Evolutionary conservation across 2,888 invertebrate species (phyloP), one percentile per base, ranked within the genome.

Genomic region (Leptinotarsa tumamoca): DNA sequence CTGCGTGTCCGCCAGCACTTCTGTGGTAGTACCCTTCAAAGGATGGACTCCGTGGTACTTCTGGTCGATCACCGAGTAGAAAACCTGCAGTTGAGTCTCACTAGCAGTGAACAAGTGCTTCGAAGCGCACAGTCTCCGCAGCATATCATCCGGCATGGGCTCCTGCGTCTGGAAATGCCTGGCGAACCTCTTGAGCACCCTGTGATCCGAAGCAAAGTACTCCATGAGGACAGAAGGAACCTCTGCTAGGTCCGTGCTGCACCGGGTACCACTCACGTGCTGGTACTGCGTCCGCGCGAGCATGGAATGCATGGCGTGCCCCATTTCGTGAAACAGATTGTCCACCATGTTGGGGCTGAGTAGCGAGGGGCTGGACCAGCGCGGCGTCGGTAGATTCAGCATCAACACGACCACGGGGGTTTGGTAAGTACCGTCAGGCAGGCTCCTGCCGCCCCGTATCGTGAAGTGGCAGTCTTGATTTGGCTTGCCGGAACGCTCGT

Each of bases 401-500:
- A 97, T 96, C 66, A 99, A 91, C 18, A 98, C 98, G 1, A 98
- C 98, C 71, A 97, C 93, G 0, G 98, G 98, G 81, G 93, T 93
- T 91, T 97, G 97, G 86, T 98, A 98, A 18, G 91, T 90, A 2
- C 96, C 96, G 85, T 96, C 94, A 0, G 92, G 86, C 76, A 95
- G 87, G 75, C 91, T 88, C 87, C 96, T 94, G 7, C 99, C 98
- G 14, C 99, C 99, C 86, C 95, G 94, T 81, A 99, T 98, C 0
- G 99, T 99, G 89, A 98, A 99, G 89, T 99, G 99, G 85, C 99
- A 99, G 88, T 99, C 99, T 90, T 98, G 98, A 88, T 96, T 94
- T 5, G 96, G 95, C 89, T 99, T 99, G n/a, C 95, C 95, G 33
- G 91, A 89, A 71, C 98, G 90, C 88, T 96, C 96, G 86, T 95